Conservation (phyloP, 2,113 vertebrate genomes). For the Hydrochoerus hydrochaeris region DNA sequence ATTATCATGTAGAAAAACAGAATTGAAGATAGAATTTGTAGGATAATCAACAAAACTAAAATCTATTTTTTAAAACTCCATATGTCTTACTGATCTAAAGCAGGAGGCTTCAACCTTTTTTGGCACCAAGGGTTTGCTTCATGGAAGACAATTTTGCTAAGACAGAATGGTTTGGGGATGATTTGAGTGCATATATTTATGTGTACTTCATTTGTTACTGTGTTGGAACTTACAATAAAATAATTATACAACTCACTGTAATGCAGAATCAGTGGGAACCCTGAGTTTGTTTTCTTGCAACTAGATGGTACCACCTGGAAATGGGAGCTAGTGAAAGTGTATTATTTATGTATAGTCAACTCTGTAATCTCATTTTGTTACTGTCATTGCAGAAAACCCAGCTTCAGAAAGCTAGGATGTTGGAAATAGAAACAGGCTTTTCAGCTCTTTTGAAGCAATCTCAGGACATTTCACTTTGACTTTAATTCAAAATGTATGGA, state of each 20-base stretch:
- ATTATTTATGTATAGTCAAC: neutral
- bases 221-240: neutral
- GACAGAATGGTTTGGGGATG: neutral
- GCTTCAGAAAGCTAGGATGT: neutral
- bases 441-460: neutral
- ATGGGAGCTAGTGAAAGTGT: neutral
- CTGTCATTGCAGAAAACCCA: neutral
- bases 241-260: neutral
- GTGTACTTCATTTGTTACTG: neutral
- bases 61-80: neutral
- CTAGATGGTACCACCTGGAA: neutral
- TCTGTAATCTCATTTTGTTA: neutral
- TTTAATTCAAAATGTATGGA: neutral
- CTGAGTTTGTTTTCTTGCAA: neutral
- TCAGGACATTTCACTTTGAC: neutral
- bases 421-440: neutral
- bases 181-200: neutral
- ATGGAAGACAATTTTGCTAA: neutral
- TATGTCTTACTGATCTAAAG: neutral
- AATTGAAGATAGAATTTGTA: neutral
- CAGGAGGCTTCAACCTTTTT: neutral
- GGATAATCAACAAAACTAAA: constrained; percentile 35
- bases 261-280: neutral
- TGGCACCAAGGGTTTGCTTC: neutral
- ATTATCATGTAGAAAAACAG: constrained; percentile 16